phyloP scores from a whole-genome alignment of 2,113 vertebrate species.

The Camarhynchus parvulus region DNA sequence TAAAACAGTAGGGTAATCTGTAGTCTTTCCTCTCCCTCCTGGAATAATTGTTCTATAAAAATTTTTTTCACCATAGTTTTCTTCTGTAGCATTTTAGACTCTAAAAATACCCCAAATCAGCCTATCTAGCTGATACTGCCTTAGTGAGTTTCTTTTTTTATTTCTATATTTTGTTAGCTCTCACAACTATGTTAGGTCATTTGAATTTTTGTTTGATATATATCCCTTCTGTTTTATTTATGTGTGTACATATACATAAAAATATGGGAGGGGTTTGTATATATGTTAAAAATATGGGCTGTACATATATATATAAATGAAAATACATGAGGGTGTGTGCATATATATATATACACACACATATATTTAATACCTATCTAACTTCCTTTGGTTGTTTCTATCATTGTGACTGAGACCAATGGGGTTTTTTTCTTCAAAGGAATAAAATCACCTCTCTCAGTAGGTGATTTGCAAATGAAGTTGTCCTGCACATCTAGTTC shows the following conservation, averaged over 20 bases:
- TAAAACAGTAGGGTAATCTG: background rate
- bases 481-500: background rate
- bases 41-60: background rate
- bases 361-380: background rate
- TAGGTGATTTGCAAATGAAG: background rate
- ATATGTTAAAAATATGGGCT: background rate
- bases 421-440: background rate
- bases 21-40: background rate
- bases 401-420: background rate
- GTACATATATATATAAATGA: background rate
- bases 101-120: background rate
- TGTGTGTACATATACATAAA: background rate
- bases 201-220: background rate
- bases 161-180: background rate
- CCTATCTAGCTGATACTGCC: background rate
- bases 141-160: background rate
- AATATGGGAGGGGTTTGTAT: background rate
- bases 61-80: background rate
- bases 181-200: background rate
- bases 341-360: fast-evolving
- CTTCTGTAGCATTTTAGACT: background rate
- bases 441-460: background rate
- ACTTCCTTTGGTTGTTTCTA: background rate
- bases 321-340: fast-evolving
- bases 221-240: background rate